A percentile compares a stretch with the other conserved stretches of the same genome.
Evolutionary conservation across 2,797 vertebrate genomes (phyloP).

Genomic region (Leucoraja ocellata): DNA sequence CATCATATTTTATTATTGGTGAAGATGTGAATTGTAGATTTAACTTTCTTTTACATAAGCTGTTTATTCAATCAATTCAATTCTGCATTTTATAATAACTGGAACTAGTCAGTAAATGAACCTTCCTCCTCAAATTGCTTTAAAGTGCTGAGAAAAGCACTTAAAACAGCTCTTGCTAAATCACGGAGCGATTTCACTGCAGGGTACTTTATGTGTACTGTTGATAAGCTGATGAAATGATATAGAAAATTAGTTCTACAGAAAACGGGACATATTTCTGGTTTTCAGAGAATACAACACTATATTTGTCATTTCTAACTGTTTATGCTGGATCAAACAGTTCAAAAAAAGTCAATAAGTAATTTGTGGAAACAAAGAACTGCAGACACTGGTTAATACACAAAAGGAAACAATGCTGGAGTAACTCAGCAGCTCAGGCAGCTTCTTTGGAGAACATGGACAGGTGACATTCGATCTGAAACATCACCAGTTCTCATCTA

Average conservation of each 20-base stretch:
- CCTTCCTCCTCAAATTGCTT: background rate
- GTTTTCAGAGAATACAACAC: background rate
- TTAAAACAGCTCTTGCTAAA: background rate
- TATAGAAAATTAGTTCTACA: slow-evolving; percentile 21
- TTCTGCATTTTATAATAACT: background rate
- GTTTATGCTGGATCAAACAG: background rate
- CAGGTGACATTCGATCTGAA: too few relatives aligned
- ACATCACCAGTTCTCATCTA: too few relatives aligned
- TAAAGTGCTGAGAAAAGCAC: background rate
- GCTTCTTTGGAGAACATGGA: too few relatives aligned
- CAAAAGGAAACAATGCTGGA: too few relatives aligned
- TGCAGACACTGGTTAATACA: too few relatives aligned
- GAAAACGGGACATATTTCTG: background rate
- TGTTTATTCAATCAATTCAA: background rate
- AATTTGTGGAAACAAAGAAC: too few relatives aligned
- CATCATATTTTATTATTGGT: background rate
- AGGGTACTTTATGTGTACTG: background rate
- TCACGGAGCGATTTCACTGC: background rate
- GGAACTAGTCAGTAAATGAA: background rate
- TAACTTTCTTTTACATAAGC: background rate
- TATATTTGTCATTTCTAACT: background rate
- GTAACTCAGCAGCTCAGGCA: too few relatives aligned
- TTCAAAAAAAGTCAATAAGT: background rate
- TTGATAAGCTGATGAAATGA: background rate
- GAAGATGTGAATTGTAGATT: background rate